Conservation (phyloP, 2,113 vertebrate genomes). For the Eira barbara region DNA sequence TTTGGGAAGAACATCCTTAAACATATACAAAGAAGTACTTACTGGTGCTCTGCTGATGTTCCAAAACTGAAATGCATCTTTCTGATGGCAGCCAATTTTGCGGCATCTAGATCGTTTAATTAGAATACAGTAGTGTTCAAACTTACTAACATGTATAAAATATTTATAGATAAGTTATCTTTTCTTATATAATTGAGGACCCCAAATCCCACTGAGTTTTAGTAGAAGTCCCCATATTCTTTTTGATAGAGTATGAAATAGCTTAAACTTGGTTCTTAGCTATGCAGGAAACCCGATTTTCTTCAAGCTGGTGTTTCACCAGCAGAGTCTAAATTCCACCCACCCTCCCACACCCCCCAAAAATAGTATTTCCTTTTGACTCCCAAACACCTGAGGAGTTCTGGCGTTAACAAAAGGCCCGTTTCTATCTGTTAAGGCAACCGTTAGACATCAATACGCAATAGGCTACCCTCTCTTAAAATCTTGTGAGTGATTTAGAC, state of each 20-base stretch:
- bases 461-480: background rate
- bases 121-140: background rate
- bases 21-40: background rate
- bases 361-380: background rate
- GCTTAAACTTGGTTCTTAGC: background rate
- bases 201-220: background rate
- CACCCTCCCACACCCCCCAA: background rate
- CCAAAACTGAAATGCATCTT: background rate
- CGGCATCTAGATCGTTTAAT: background rate
- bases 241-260: background rate
- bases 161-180: background rate
- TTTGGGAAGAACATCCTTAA: background rate
- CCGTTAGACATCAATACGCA: background rate
- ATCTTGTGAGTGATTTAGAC: background rate
- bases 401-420: background rate
- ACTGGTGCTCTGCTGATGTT: background rate
- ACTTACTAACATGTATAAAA: background rate
- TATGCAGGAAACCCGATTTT: background rate
- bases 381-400: background rate
- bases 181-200: background rate
- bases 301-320: background rate
- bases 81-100: background rate
- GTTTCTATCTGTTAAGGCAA: background rate
- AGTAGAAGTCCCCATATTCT: background rate
- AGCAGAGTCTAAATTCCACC: background rate